Percentiles rank a stretch among this genome's conserved stretches.
Conservation (phyloP, 1,140 invertebrate genomes). For the Notospermus geniculatus region DNA sequence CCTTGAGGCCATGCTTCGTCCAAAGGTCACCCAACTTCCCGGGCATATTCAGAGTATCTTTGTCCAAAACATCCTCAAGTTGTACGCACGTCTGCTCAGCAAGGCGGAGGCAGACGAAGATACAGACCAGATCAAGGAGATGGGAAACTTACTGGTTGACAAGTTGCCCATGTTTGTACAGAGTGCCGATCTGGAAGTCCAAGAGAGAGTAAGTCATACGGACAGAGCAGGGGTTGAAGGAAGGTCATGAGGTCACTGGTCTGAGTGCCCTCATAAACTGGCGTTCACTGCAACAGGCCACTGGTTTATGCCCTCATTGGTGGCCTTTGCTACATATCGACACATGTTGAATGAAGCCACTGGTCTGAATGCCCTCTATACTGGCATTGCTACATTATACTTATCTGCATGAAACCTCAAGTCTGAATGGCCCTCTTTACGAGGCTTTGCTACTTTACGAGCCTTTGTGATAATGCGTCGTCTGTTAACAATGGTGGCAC, state of each 20-base stretch:
- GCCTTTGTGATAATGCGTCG: no score
- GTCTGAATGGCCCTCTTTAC: no score
- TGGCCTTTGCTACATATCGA: not conserved
- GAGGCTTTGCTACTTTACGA: no score
- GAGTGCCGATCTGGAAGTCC: constrained; percentile 91
- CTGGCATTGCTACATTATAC: no score
- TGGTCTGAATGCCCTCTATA: no score
- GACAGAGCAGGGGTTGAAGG: not conserved
- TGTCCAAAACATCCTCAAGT: constrained; percentile 94
- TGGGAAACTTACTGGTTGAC: constrained; percentile 69
- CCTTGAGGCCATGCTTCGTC: constrained; percentile 78
- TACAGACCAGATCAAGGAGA: constrained; percentile 62
- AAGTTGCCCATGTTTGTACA: constrained; percentile 82
- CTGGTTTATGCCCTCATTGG: no score
- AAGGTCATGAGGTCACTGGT: not conserved
- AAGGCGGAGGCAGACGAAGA: constrained; percentile 64
- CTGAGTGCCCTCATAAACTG: no score
- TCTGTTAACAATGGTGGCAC: no score
- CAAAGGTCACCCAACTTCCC: constrained; percentile 76
- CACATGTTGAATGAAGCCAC: not conserved
- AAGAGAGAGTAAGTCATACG: constrained; percentile 75
- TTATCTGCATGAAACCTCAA: no score
- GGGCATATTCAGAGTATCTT: constrained; percentile 92
- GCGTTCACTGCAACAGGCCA: no score
- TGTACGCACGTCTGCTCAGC: constrained; percentile 76